Conservation (phyloP, 2,888 invertebrate genomes). For the Drosophila nr. perissopoda region DNA sequence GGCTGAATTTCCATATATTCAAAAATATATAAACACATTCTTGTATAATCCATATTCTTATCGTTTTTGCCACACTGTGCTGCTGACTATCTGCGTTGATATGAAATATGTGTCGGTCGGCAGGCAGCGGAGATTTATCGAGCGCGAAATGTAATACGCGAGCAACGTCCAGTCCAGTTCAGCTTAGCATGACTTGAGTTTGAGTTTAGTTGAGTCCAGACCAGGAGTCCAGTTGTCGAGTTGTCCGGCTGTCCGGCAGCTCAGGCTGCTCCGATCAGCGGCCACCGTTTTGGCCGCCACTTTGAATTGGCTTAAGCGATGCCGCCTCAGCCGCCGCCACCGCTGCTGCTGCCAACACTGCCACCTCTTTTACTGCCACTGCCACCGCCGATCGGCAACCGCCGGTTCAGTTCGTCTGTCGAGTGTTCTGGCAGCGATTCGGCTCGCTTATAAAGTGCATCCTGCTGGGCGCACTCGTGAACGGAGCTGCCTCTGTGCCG, state of each 20-base stretch:
- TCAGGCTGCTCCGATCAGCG: conserved; percentile 37
- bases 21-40: background rate
- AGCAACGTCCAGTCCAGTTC: conserved; percentile 55
- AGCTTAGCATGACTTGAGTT: conserved; percentile 19
- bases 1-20: background rate
- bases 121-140: conserved; percentile 84
- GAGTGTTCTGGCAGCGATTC: conserved; percentile 61
- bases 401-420: conserved; percentile 24
- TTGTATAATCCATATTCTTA: background rate
- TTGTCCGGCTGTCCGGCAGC: conserved; percentile 33
- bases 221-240: conserved; percentile 29
- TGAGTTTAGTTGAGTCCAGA: conserved; percentile 30
- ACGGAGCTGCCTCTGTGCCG: conserved; percentile 61
- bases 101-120: conserved; percentile 80
- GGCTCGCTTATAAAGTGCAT: conserved; percentile 80
- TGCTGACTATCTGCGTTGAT: conserved; percentile 73
- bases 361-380: conserved; percentile 62
- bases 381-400: conserved; percentile 19
- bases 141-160: conserved; percentile 85
- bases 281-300: conserved; percentile 72
- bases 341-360: conserved; percentile 53
- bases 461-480: conserved; percentile 69
- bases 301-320: conserved; percentile 82
- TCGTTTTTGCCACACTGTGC: conserved; percentile 54
- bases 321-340: conserved; percentile 50